Conservation (phyloP, 2,888 invertebrate species). For the Flexamia atlantica region DNA sequence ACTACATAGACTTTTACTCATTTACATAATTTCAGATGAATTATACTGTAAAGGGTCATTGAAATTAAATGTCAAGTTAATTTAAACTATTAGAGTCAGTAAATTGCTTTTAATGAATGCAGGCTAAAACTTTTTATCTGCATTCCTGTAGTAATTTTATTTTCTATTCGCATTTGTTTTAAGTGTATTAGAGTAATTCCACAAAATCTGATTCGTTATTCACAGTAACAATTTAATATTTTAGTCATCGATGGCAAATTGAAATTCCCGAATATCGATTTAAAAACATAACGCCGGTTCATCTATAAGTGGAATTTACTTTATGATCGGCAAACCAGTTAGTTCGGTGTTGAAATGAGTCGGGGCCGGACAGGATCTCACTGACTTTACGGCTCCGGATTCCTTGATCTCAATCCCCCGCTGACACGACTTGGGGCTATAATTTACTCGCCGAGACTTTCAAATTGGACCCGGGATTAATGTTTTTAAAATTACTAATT, state of each 20-base stretch:
- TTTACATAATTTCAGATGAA: too few relatives aligned
- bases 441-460: conserved; percentile 42
- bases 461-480: conserved; percentile 38
- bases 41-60: too few relatives aligned
- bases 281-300: conserved; percentile 1
- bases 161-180: too few relatives aligned
- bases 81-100: too few relatives aligned
- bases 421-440: conserved; percentile 37
- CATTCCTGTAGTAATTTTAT: neutral
- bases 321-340: conserved; percentile 20
- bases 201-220: too few relatives aligned
- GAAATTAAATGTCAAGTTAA: too few relatives aligned
- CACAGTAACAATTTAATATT: too few relatives aligned
- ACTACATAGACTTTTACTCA: too few relatives aligned
- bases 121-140: conserved; percentile 7
- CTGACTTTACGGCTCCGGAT: conserved; percentile 37
- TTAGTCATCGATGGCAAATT: too few relatives aligned
- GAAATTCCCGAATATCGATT: neutral
- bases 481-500: conserved; percentile 43
- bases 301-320: conserved; percentile 37
- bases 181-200: too few relatives aligned
- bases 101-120: conserved; percentile 5
- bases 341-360: conserved; percentile 16
- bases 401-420: conserved; percentile 52
- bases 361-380: conserved; percentile 3